Evolutionary conservation across 2,113 vertebrate species (phyloP), one percentile per base, ranked within the genome.

Genomic region (Phalacrocorax aristotelis): DNA sequence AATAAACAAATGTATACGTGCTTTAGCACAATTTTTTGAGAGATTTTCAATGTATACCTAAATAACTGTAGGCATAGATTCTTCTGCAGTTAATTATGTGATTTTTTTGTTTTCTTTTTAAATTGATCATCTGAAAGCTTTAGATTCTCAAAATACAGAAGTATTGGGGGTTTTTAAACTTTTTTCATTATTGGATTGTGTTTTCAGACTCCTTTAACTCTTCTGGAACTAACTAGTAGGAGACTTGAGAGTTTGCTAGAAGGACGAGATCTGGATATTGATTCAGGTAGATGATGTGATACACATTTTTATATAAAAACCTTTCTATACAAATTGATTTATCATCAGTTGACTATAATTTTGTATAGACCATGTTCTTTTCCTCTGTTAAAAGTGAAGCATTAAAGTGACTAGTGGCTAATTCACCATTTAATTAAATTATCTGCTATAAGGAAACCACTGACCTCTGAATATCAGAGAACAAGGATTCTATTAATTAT

Each of bases 181-280:
- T 14, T 54, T 85, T 90, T 49, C 20, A 60, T 83, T 72, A 2
- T 60, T 4, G 69, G 14, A 19, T 79, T 65, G 10, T 90, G 36
- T 86, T 97, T 96, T 91, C 78, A 99, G 98, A 98, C 97, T 65
- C 98, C 98, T 17, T 79, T 97, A 91, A 98, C 97, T 74, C 98
- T 99, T 93, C 92, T 98, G 94, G 98, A 99, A 71, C 96, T 98
- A 71, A 98, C 98, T 38, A 98, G 97, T 84, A 98, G 94, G 89
- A 98, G 97, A 69, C 90, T 99, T 64, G 97, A 98, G 90, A 98
- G 94, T 30, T 94, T 99, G 88, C 97, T 98, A 46, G 97, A 98
- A 93, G 98, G 98, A 66, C 97, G 96, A 97, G 98, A 99, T 94
- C 96, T 97, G 17, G 98, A 98, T 97, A 97, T 94, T 6, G 18